Conservation (phyloP, 2,797 vertebrate genomes). For the Furcifer pardalis region DNA sequence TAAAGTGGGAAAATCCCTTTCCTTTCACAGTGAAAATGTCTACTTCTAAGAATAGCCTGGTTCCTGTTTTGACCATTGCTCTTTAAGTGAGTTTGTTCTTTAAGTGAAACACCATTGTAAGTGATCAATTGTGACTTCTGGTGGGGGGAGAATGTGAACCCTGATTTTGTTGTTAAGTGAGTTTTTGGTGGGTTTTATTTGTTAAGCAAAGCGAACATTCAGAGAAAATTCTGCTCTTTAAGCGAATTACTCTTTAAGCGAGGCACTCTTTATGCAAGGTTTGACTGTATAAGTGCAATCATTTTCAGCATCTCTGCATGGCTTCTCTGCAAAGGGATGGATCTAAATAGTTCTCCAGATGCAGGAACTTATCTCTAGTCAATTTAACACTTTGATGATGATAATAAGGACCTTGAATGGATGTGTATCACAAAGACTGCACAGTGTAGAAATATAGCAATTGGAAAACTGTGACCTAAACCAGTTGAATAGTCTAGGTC, state of each 20-base stretch:
- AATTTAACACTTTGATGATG: not conserved
- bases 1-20: not conserved
- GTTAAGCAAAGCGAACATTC: too few relatives aligned
- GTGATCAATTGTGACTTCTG: too few relatives aligned
- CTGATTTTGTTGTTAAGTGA: too few relatives aligned
- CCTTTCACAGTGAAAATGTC: not conserved
- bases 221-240: too few relatives aligned
- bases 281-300: not conserved
- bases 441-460: conserved; percentile 1
- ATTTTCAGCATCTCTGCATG: not conserved
- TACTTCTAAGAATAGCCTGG: not conserved
- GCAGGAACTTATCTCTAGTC: not conserved
- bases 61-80: not conserved
- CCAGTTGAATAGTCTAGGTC: not conserved
- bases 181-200: too few relatives aligned
- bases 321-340: not conserved
- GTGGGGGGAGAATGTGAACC: too few relatives aligned
- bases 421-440: not conserved
- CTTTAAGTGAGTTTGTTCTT: too few relatives aligned
- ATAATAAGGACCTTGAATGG: not conserved
- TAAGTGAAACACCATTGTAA: too few relatives aligned
- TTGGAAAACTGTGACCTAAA: not conserved
- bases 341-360: not conserved
- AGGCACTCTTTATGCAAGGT: too few relatives aligned
- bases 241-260: too few relatives aligned